Conservation (phyloP, 2,113 vertebrate species). For the Okapia johnstoni region DNA sequence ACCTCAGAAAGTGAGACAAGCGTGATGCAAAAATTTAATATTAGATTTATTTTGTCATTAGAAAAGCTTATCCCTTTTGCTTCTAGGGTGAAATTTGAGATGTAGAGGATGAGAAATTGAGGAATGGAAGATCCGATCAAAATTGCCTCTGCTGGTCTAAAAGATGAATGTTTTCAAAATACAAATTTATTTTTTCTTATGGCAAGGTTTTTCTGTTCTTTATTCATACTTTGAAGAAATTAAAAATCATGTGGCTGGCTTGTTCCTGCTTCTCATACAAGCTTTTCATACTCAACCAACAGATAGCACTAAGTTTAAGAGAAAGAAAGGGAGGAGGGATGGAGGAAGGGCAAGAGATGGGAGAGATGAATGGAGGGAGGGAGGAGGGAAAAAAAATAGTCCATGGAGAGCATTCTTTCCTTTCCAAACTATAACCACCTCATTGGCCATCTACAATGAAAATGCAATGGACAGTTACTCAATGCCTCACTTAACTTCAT, state of each 20-base stretch:
- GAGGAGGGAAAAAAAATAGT: neutral
- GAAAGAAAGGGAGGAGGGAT: neutral
- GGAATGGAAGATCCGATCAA: conserved; percentile 33
- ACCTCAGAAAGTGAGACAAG: conserved; percentile 21
- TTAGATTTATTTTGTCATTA: conserved; percentile 50
- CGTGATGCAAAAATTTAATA: conserved; percentile 41
- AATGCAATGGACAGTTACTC: neutral
- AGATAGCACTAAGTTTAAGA: neutral
- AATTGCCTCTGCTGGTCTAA: neutral
- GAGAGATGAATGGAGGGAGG: neutral
- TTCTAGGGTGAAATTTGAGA: conserved; percentile 44
- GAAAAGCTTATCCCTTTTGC: conserved; percentile 25
- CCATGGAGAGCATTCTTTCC: neutral
- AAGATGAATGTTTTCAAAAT: conserved; percentile 55
- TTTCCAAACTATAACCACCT: neutral
- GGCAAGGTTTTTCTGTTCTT: conserved; percentile 35
- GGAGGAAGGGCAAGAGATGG: neutral
- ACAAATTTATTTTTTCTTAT: conserved; percentile 48
- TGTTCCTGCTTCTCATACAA: conserved; percentile 29
- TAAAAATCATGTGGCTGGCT: conserved; percentile 8
- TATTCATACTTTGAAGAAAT: conserved; percentile 49
- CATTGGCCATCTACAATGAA: neutral
- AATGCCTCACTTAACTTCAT: neutral
- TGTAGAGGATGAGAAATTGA: conserved; percentile 36
- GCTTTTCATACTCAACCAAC: neutral